Evolutionary conservation across 2,797 vertebrate species (phyloP).

Genomic region (Lepus oiostolus): DNA sequence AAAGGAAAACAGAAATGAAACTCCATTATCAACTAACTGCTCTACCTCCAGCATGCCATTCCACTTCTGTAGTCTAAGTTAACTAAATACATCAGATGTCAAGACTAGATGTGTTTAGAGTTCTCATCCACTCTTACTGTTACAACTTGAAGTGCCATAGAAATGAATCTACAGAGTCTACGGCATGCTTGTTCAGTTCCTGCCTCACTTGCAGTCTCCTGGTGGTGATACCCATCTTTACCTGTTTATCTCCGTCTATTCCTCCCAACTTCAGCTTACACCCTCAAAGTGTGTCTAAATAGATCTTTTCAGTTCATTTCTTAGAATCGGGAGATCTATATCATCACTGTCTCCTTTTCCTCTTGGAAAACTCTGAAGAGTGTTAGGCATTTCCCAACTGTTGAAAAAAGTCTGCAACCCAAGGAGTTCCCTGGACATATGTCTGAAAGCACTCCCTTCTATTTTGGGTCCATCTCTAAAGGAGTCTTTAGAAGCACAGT

Average conservation of each 20-base stretch:
- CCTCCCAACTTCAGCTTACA: background rate
- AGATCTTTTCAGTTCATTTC: background rate
- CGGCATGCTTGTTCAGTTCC: background rate
- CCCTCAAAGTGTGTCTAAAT: background rate
- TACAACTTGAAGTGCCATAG: background rate
- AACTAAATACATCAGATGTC: background rate
- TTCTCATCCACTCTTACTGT: background rate
- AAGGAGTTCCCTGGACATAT: background rate
- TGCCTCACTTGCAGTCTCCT: background rate
- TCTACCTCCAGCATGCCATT: background rate
- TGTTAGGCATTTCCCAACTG: background rate
- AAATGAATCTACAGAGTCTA: background rate
- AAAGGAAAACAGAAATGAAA: background rate
- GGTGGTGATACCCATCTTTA: background rate
- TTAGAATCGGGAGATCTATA: background rate
- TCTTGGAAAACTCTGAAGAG: background rate
- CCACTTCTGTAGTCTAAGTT: background rate
- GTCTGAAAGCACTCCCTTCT: background rate
- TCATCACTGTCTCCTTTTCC: background rate
- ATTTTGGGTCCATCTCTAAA: slow-evolving; percentile 45
- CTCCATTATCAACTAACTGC: background rate
- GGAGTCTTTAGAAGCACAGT: slow-evolving; percentile 47
- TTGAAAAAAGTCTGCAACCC: background rate
- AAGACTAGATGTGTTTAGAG: background rate
- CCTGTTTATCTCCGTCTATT: background rate